Base-by-base conservation (phyloP, 1,140 invertebrate species). In the Camponotus floridanus region DNA sequence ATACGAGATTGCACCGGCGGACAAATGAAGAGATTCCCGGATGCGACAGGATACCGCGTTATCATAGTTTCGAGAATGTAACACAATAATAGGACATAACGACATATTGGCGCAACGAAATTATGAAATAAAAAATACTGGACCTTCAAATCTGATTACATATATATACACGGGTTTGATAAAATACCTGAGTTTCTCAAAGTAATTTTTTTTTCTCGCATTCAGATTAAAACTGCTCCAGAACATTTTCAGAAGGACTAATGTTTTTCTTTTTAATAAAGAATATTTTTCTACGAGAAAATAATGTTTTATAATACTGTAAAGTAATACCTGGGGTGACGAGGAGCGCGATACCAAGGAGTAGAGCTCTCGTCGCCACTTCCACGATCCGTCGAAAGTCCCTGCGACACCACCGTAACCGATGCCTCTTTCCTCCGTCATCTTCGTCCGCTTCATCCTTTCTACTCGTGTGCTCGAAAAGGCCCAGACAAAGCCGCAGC, bases 311-410 rank as follows among this genome's bases (percentile, higher is more conserved):
- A 18, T 31, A 21, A 2, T 18, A 0, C 3, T 8, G 7, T 8
- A 3, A 9, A 59, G 81, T 36, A 51, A 51, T 91, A 94, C 94
- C 94, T 92, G 94, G 94, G 76, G 94, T 94, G 87, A 95, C 92
- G 89, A 95, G 92, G 68, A 95, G 93, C 64, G 94, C 91, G 88
- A 95, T 91, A 36, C 94, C 93, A 88, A 95, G 92, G 76, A 95
- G 91, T 57, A 95, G 86, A 73, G 94, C 92, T 79, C 92, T 93
- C 84, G 93, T 90, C 79, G 92, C 92, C 92, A 94, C 94, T 89
- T 94, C 93, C 88, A 92, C 89, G 90, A 94, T 89, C 86, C 94
- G 91, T 71, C 93, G 91, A 55, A 94, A 90, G 87, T 93, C 91
- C 88, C 91, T 92, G 90, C 89, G 91, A 86, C 91, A 92, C 92